These are phyloP conservation scores for Heteropelma amictum DNA, from an alignment of 2,888 invertebrate genomes.

Conservation along the genomic window DNA sequence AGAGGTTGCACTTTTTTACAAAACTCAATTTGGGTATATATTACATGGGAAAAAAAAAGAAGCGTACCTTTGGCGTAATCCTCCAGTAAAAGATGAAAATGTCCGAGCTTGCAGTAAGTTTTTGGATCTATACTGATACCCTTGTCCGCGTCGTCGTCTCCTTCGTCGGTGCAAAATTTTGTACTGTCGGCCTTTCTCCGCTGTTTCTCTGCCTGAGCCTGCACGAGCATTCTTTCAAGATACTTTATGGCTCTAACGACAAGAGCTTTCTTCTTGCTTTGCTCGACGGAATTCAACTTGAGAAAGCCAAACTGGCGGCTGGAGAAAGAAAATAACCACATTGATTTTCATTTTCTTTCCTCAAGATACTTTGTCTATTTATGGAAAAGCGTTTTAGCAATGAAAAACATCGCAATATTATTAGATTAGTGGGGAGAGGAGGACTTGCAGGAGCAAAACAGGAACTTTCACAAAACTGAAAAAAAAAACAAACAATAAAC, in stretches of 20 bases:
- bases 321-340: slow-evolving; percentile 71
- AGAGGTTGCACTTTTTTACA: no score
- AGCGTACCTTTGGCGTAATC: slow-evolving; percentile 94
- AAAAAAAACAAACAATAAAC: slow-evolving; percentile 27
- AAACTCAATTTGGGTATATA: not conserved
- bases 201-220: slow-evolving; percentile 84
- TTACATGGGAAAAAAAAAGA: not conserved
- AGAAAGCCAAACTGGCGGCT: slow-evolving; percentile 96
- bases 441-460: no score
- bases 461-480: no score
- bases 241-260: slow-evolving; percentile 91
- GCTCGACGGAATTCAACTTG: slow-evolving; percentile 88
- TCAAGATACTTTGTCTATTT: not conserved
- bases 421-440: no score
- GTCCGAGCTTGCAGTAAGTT: slow-evolving; percentile 96
- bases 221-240: slow-evolving; percentile 90
- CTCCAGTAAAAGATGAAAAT: slow-evolving; percentile 94
- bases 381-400: not conserved
- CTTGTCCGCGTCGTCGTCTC: slow-evolving; percentile 79
- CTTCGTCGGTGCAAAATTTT: slow-evolving; percentile 67
- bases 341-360: not conserved
- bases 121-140: slow-evolving; percentile 91
- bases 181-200: slow-evolving; percentile 75
- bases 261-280: slow-evolving; percentile 88
- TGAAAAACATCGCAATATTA: not conserved